These are phyloP conservation scores for Guaruba guarouba DNA, from an alignment of 2,113 vertebrate species.

Conservation along the genomic window DNA sequence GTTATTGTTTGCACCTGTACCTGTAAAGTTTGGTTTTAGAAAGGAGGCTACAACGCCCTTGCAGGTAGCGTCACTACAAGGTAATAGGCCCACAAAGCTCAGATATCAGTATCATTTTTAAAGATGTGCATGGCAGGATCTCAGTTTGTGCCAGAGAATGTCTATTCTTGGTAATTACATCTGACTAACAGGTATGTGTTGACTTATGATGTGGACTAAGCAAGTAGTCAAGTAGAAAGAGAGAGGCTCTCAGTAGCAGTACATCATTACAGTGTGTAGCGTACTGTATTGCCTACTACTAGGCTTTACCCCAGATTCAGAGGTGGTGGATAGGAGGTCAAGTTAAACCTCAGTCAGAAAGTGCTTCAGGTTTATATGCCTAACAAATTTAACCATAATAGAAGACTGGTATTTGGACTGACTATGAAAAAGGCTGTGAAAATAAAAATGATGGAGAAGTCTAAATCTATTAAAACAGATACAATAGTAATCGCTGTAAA, in stretches of 20 bases:
- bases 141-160: background rate
- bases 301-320: background rate
- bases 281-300: background rate
- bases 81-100: background rate
- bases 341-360: background rate
- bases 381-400: background rate
- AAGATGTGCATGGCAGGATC: background rate
- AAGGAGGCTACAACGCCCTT: background rate
- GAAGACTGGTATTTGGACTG: background rate
- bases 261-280: background rate
- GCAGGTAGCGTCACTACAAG: background rate
- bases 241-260: background rate
- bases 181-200: background rate
- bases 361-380: background rate
- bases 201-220: background rate
- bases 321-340: background rate
- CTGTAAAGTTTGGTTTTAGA: background rate
- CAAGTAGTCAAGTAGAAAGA: background rate
- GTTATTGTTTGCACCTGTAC: background rate
- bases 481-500: background rate
- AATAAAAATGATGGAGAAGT: background rate
- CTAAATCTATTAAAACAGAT: background rate
- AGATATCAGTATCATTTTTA: background rate
- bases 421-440: background rate
- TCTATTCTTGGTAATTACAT: background rate